phyloP scores from a whole-genome alignment of 2,888 invertebrate genomes.

The Plemyria rubiginata region DNA sequence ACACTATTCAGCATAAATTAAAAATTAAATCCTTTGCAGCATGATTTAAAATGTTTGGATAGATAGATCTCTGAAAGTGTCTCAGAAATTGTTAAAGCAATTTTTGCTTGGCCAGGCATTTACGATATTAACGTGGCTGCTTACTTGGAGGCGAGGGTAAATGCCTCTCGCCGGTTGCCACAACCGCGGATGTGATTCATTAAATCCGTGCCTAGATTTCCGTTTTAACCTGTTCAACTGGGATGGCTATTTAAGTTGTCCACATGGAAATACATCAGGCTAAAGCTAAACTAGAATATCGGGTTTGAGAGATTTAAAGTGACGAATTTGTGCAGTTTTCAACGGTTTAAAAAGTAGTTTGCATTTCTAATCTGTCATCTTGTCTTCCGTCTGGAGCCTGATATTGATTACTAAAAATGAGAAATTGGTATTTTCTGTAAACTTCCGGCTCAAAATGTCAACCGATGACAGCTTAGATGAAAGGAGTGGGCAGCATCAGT shows the following conservation, averaged over 20 bases:
- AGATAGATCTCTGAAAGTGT: constrained; percentile 11
- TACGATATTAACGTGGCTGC: constrained; percentile 55
- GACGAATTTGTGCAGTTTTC: constrained; percentile 38
- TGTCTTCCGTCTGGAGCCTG: constrained; percentile 32
- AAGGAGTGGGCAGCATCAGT: constrained; percentile 33
- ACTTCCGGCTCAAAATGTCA: constrained; percentile 46
- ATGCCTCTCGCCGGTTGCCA: constrained; percentile 55
- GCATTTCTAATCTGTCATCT: constrained; percentile 42
- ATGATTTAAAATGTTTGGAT: background rate
- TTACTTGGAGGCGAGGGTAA: constrained; percentile 48
- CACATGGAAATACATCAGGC: constrained; percentile 46
- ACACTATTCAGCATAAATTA: background rate
- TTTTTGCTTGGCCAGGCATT: constrained; percentile 39
- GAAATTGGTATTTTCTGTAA: constrained; percentile 44
- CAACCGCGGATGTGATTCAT: constrained; percentile 76
- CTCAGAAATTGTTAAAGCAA: constrained; percentile 23
- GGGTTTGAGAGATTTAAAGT: constrained; percentile 33
- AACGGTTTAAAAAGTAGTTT: constrained; percentile 36
- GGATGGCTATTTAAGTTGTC: constrained; percentile 53
- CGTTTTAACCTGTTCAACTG: constrained; percentile 73
- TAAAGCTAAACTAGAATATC: constrained; percentile 38
- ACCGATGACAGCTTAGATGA: constrained; percentile 18
- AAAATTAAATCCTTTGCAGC: too few relatives aligned
- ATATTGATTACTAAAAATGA: constrained; percentile 47
- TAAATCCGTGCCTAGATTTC: constrained; percentile 75